Conservation (phyloP, 2,113 vertebrate species). For the Tamias sibiricus region DNA sequence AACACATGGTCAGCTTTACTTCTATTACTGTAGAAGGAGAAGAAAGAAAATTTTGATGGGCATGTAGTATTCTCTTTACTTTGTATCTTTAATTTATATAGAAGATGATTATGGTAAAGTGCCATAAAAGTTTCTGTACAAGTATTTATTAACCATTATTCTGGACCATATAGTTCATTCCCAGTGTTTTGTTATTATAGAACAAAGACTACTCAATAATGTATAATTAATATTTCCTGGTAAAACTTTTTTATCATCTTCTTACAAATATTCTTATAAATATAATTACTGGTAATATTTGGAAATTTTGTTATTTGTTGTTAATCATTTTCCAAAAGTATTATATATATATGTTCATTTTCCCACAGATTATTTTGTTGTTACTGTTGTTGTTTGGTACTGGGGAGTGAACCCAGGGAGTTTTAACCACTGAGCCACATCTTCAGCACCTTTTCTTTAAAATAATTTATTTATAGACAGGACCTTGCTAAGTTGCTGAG, state of each 20-base stretch:
- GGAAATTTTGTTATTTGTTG: background rate
- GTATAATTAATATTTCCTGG: background rate
- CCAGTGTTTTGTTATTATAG: background rate
- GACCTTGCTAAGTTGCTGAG: too few species aligned
- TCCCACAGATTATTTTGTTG: background rate
- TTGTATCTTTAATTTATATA: background rate
- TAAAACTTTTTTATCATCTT: background rate
- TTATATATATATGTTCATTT: background rate
- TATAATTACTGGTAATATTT: background rate
- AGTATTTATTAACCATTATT: background rate
- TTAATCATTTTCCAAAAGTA: background rate
- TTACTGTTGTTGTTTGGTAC: background rate
- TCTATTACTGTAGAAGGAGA: background rate
- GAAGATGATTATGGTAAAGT: background rate
- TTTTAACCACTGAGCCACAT: too few species aligned
- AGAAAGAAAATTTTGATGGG: background rate
- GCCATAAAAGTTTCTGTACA: background rate
- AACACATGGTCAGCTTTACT: background rate
- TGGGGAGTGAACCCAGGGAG: too few species aligned
- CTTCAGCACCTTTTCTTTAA: too few species aligned
- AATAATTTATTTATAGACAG: too few species aligned
- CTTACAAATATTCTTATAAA: background rate
- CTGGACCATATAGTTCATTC: background rate
- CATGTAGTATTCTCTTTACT: background rate
- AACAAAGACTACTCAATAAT: background rate